Conservation (phyloP, 2,113 vertebrate genomes). For the Onychostoma macrolepis region DNA sequence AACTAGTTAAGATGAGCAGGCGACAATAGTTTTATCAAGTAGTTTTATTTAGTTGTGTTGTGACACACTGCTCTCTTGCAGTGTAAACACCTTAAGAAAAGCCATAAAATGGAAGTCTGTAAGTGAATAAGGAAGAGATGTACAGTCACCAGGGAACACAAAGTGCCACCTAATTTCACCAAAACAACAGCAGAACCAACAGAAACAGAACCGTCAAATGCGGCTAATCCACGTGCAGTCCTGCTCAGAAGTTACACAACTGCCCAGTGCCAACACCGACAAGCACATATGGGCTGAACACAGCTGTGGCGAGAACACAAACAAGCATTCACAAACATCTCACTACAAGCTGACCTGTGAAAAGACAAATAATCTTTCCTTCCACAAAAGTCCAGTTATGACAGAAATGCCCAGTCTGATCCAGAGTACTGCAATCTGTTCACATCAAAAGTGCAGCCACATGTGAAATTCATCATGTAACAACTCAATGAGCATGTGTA, state of each 20-base stretch:
- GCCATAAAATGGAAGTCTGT: not conserved
- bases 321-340: not conserved
- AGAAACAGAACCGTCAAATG: conserved; percentile 4
- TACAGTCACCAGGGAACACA: conserved; percentile 63
- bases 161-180: conserved; percentile 55
- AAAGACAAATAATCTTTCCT: conserved; percentile 12
- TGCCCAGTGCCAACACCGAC: not conserved
- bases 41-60: not conserved
- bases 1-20: too few species aligned
- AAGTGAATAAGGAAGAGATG: not conserved
- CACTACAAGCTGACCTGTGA: not conserved
- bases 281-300: conserved; percentile 3
- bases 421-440: not conserved
- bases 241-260: conserved; percentile 14
- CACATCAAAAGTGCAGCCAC: conserved; percentile 26
- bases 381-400: not conserved
- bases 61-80: not conserved
- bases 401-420: conserved; percentile 1
- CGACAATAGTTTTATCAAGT: not conserved
- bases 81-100: not conserved
- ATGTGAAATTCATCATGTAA: conserved; percentile 35
- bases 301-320: conserved; percentile 15
- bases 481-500: conserved; percentile 18
- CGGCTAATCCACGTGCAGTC: conserved; percentile 3
- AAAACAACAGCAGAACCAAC: conserved; percentile 43